Evolutionary conservation across 2,888 invertebrate genomes (phyloP).

Genomic region (Himalopsyche japonica): DNA sequence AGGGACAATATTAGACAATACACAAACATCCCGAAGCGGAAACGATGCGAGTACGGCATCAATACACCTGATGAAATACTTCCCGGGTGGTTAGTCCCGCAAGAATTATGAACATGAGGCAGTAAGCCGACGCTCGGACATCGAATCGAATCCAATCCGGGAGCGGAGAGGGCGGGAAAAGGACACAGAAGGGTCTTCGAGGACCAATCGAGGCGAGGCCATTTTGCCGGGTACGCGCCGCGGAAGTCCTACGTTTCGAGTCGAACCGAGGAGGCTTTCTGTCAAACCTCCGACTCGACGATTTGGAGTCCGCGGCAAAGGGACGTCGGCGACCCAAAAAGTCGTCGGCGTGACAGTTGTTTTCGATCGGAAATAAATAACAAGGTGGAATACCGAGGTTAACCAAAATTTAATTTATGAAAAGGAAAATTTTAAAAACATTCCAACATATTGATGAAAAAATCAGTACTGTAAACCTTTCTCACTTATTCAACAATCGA

Average conservation of each 20-base stretch:
- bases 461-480: background rate
- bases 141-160: slow-evolving; percentile 44
- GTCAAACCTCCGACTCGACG: background rate
- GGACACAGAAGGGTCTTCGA: slow-evolving; percentile 22
- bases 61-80: background rate
- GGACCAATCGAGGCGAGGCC: slow-evolving; percentile 32
- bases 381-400: slow-evolving; percentile 7
- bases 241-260: slow-evolving; percentile 27
- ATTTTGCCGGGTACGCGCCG: slow-evolving; percentile 29
- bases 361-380: background rate
- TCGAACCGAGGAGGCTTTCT: background rate
- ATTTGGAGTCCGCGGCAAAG: background rate
- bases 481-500: background rate
- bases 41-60: background rate
- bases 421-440: slow-evolving; percentile 15
- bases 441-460: background rate
- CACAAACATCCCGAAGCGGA: slow-evolving; percentile 65
- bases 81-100: background rate
- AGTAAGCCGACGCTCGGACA: background rate
- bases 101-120: background rate
- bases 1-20: slow-evolving; percentile 90
- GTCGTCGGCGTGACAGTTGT: background rate
- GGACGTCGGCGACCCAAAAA: background rate
- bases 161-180: slow-evolving; percentile 37
- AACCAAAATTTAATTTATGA: background rate